phyloP scores from a whole-genome alignment of 2,797 vertebrate genomes.

The Notolabrus celidotus region DNA sequence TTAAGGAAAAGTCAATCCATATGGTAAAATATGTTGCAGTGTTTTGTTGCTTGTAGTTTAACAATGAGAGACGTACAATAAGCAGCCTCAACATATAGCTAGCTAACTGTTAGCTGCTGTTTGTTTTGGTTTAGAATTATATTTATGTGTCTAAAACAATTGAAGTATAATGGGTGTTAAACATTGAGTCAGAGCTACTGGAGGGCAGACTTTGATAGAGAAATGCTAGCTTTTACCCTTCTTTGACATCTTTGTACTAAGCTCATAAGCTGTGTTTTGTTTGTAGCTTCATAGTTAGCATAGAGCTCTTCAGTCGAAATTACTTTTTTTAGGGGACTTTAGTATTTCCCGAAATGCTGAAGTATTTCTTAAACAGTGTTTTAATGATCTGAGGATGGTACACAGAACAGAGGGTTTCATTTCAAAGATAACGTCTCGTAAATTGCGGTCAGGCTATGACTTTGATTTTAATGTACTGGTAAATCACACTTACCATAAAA shows the following conservation, averaged over 20 bases:
- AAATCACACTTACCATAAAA: conserved; percentile 1
- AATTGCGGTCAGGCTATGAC: background rate
- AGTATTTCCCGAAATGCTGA: background rate
- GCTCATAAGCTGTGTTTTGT: background rate
- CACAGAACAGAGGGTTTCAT: background rate
- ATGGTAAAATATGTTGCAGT: too few species aligned
- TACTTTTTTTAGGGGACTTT: too few species aligned
- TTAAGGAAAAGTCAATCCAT: too few species aligned
- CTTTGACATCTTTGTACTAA: too few species aligned
- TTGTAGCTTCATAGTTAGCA: background rate
- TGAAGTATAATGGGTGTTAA: background rate
- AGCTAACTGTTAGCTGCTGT: too few species aligned
- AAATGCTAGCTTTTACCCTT: too few species aligned
- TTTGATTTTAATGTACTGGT: background rate
- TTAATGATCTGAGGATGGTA: background rate
- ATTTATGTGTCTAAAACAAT: background rate
- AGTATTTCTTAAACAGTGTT: background rate
- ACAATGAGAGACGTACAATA: too few species aligned
- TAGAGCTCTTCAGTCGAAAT: too few species aligned
- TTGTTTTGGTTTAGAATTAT: too few species aligned
- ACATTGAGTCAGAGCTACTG: background rate
- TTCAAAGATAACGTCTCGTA: background rate
- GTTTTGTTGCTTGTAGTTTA: too few species aligned
- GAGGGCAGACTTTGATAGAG: background rate
- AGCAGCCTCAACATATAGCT: too few species aligned